Evolutionary conservation across 2,888 invertebrate genomes (phyloP).

Genomic region (Fragum whitleyi): DNA sequence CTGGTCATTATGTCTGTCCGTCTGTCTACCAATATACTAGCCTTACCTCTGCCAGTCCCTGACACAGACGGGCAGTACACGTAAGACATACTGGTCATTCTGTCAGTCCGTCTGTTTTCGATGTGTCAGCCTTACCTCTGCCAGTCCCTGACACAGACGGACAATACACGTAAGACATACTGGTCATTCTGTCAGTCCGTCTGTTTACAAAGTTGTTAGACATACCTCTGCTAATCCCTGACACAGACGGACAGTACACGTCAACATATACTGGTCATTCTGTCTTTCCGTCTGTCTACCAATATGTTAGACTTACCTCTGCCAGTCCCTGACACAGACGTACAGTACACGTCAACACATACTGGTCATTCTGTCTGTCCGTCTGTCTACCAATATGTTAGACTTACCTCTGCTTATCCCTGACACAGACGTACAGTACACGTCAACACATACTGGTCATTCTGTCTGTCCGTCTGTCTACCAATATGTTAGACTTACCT

Average conservation of each 20-base stretch:
- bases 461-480: too few relatives aligned
- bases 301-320: conserved; percentile 82
- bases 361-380: conserved; percentile 75
- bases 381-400: too few relatives aligned
- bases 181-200: too few relatives aligned
- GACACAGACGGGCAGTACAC: conserved; percentile 76
- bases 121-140: conserved; percentile 80
- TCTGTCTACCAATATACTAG: too few relatives aligned
- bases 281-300: too few relatives aligned
- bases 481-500: too few relatives aligned
- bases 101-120: too few relatives aligned
- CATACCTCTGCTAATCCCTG: conserved; percentile 83
- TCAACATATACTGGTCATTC: conserved; percentile 70
- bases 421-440: too few relatives aligned
- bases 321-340: conserved; percentile 80
- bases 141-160: conserved; percentile 80
- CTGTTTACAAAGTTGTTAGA: too few relatives aligned
- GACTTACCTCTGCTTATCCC: too few relatives aligned
- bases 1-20: conserved; percentile 72
- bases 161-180: conserved; percentile 76
- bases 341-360: conserved; percentile 72
- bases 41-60: conserved; percentile 82
- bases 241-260: conserved; percentile 75
- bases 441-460: too few relatives aligned
- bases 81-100: conserved; percentile 71